These are phyloP conservation scores for Cliona cf. orientalis DNA, from an alignment of 37 sponge, comb jelly and placozoan species.

Conservation along the genomic window DNA sequence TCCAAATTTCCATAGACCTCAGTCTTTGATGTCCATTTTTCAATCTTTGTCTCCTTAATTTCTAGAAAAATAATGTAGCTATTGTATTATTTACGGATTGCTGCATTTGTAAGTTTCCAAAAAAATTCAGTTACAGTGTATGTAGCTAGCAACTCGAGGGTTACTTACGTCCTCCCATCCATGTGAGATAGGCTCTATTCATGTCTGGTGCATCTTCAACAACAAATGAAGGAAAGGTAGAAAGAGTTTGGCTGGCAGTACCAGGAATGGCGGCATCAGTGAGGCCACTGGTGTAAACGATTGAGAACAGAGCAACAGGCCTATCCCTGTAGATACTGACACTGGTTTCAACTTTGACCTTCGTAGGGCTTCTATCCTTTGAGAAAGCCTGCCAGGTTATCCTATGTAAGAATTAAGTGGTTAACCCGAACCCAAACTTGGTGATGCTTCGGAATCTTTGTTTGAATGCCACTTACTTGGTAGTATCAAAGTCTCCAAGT, in stretches of 20 bases:
- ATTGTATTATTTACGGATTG: too few species aligned
- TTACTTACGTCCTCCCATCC: slow-evolving; percentile 61
- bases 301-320: slow-evolving; percentile 37
- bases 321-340: slow-evolving; percentile 13
- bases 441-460: background rate
- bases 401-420: background rate
- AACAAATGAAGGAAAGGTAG: slow-evolving; percentile 68
- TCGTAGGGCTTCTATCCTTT: background rate
- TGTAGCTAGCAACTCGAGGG: background rate
- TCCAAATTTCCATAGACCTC: slow-evolving; percentile 25
- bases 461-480: background rate
- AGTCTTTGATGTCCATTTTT: slow-evolving; percentile 5
- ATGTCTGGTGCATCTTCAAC: slow-evolving; percentile 9
- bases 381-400: slow-evolving; percentile 16
- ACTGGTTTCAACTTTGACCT: slow-evolving; percentile 15
- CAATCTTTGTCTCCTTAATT: slow-evolving; percentile 7
- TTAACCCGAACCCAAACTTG: background rate
- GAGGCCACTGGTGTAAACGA: slow-evolving; percentile 28
- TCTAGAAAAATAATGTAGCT: slow-evolving; percentile 2
- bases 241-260: background rate
- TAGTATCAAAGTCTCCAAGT: background rate
- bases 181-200: slow-evolving; percentile 59
- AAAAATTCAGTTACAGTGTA: background rate
- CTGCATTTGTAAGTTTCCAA: background rate
- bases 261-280: slow-evolving; percentile 3